Evolutionary conservation across 2,797 vertebrate genomes (phyloP), one percentile per base, ranked within the genome.

Genomic region (Stomatorhinus walkeri): DNA sequence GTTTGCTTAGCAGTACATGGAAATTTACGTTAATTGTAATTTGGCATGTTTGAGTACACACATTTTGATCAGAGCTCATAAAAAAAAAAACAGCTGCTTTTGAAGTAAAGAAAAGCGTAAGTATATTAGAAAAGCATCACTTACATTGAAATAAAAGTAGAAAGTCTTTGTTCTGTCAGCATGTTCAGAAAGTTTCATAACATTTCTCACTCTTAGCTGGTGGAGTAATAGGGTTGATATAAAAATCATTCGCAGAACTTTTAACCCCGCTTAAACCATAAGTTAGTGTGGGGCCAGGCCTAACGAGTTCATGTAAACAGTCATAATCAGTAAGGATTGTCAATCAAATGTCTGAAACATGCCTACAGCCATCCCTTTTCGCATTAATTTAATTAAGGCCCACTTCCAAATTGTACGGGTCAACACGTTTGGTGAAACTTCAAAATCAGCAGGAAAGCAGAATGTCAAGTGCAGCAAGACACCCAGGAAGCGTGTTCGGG

Each of bases 21-120:
- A 97, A 97, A 94, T 94, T 46, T 56, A n/a, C 1, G 9, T 95
- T 94, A 93, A 96, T 94, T 48, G 61, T 76, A 76, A 96, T 97
- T 96, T 97, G 96, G 96, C 96, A 98, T 96, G 96, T 96, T 95
- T 95, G 96, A 96, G 93, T 94, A 96, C 92, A 97, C 94, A 97
- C 94, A 95, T 96, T 97, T 95, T 97, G 96, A 97, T 98, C 97
- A 96, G 96, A 96, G 97, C 96, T 97, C 96, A 93, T 95, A 94
- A 96, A 92, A 59, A 94, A 96, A 92, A n/a, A 94, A 94, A 96
- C 95, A 97, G 96, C 95, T 97, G 97, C 96, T 97, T 97, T 96
- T 93, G 92, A 90, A 85, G 90, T 93, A 89, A 36, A 84, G 68
- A 90, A 90, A 91, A 91, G 92, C 89, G 87, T 59, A 89, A 51